phyloP scores from a whole-genome alignment of 2,797 vertebrate genomes.

The Crenuchus spilurus region DNA sequence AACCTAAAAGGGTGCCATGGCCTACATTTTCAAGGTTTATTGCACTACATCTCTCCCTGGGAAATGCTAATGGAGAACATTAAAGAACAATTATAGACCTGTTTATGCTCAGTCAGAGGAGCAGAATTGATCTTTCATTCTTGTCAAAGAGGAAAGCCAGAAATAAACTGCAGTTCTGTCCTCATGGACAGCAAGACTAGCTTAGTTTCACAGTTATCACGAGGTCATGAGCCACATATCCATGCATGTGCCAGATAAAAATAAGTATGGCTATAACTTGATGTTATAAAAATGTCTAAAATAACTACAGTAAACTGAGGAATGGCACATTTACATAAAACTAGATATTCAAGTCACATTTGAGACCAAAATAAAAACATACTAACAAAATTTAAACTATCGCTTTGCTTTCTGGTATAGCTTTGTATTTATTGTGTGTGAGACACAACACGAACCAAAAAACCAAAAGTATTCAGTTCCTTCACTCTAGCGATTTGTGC shows the following conservation, averaged over 20 bases:
- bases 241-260: background rate
- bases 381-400: background rate
- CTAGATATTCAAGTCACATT: background rate
- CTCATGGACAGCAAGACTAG: background rate
- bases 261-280: background rate
- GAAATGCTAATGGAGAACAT: background rate
- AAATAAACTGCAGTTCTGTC: background rate
- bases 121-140: background rate
- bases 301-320: background rate
- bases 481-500: background rate
- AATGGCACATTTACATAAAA: slow-evolving; percentile 27
- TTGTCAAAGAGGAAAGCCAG: background rate
- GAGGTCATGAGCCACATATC: background rate
- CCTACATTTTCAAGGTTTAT: background rate
- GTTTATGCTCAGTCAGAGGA: background rate
- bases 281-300: background rate
- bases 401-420: background rate
- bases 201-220: slow-evolving; percentile 8
- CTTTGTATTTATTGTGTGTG: slow-evolving; percentile 5
- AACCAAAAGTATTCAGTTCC: background rate
- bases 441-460: background rate
- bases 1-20: background rate
- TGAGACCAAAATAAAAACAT: background rate
- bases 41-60: background rate
- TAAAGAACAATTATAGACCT: background rate